Percentiles rank a stretch among this genome's conserved stretches.
These are phyloP conservation scores for Hydrozoanthus tunicans DNA, from an alignment of 64 coral and sea anemone species.

Conservation along the genomic window DNA sequence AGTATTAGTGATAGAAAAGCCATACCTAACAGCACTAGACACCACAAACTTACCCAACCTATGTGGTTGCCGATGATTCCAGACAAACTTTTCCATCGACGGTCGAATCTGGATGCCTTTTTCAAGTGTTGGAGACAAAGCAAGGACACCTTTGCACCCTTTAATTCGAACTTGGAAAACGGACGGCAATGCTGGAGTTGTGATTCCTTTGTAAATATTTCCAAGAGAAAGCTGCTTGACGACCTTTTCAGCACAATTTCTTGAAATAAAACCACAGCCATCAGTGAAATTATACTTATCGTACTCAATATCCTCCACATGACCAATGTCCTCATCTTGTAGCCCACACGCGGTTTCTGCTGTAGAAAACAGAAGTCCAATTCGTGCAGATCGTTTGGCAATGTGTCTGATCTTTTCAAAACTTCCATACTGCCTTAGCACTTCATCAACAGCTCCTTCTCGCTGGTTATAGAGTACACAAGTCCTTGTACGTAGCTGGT, in stretches of 20 bases:
- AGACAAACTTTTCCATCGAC: constrained; percentile 88
- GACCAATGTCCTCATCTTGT: constrained; percentile 60
- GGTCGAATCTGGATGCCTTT: constrained; percentile 74
- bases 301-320: constrained; percentile 52
- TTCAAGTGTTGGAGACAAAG: constrained; percentile 53
- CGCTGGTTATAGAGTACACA: constrained; percentile 81
- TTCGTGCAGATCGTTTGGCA: constrained; percentile 81
- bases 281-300: constrained; percentile 89
- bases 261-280: constrained; percentile 84
- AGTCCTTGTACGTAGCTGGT: constrained; percentile 69
- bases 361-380: constrained; percentile 79
- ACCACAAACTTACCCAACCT: constrained; percentile 6
- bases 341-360: constrained; percentile 43
- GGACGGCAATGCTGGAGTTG: constrained; percentile 57
- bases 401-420: constrained; percentile 71
- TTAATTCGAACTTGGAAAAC: constrained; percentile 84
- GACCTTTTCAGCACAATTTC: constrained; percentile 36
- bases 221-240: constrained; percentile 6
- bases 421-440: constrained; percentile 64
- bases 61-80: constrained; percentile 38
- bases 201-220: constrained; percentile 50
- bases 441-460: constrained; percentile 51
- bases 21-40: neutral
- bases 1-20: too few species aligned
- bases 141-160: constrained; percentile 86